These are phyloP conservation scores for Portevinia maculata DNA, from an alignment of 2,888 invertebrate genomes.

Conservation along the genomic window DNA sequence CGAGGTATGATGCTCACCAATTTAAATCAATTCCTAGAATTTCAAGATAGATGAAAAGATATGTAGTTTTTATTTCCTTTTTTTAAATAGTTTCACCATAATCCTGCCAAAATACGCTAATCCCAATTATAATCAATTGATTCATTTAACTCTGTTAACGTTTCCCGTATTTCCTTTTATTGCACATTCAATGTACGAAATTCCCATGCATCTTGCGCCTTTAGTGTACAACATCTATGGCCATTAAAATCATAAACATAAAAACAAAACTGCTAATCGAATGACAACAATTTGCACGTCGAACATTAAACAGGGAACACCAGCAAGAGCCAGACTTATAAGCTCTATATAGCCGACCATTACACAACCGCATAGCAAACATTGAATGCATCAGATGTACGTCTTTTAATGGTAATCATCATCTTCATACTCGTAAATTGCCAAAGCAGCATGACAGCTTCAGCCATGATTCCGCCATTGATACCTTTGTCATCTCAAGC, in stretches of 20 bases:
- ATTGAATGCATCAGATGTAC: conserved; percentile 44
- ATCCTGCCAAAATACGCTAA: background rate
- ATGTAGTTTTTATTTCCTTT: too few species aligned
- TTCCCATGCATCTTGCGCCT: conserved; percentile 39
- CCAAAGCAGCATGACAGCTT: conserved; percentile 56
- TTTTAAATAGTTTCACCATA: background rate
- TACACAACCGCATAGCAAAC: conserved; percentile 26
- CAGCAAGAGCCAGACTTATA: conserved; percentile 42
- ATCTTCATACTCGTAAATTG: conserved; percentile 72
- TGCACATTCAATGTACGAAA: background rate
- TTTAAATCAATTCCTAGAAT: too few species aligned
- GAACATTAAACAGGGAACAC: conserved; percentile 45
- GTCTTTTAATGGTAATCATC: conserved; percentile 53
- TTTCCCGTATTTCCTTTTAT: conserved; percentile 7
- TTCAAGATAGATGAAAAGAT: too few species aligned
- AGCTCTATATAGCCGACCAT: conserved; percentile 39
- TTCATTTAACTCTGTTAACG: background rate
- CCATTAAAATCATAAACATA: conserved; percentile 39
- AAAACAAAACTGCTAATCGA: conserved; percentile 49
- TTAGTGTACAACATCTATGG: conserved; percentile 5
- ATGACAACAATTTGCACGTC: conserved; percentile 72
- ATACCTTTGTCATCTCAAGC: conserved; percentile 43
- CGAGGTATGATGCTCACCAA: too few species aligned
- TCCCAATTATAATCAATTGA: background rate
- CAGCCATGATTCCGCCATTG: conserved; percentile 46